Percentiles rank a stretch among this genome's conserved stretches.
Evolutionary conservation across 2,113 vertebrate genomes (phyloP).

Genomic region (Siphamia tubifer): DNA sequence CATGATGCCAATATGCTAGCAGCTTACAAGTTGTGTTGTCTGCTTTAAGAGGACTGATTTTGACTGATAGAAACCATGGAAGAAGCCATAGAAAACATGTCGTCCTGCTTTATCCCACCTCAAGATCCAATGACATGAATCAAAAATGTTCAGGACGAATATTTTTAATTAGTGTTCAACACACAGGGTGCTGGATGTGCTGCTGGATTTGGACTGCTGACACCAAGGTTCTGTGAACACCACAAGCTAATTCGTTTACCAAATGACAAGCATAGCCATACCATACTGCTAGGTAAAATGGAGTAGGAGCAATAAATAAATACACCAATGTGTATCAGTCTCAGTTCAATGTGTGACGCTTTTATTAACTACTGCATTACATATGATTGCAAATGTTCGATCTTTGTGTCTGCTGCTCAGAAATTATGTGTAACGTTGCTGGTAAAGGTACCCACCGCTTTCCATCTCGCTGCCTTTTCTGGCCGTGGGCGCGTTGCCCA

Average conservation of each 20-base stretch:
- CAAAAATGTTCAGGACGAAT: neutral
- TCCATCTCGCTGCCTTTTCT: slow-evolving; percentile 91
- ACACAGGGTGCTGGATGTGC: neutral
- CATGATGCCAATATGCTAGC: slow-evolving; percentile 16
- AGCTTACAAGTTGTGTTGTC: slow-evolving; percentile 5
- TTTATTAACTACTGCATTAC: neutral
- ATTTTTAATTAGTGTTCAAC: neutral
- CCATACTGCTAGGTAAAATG: too few relatives aligned
- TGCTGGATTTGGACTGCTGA: neutral
- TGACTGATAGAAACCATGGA: neutral
- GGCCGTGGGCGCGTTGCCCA: slow-evolving; percentile 94
- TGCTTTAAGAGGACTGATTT: neutral
- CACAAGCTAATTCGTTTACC: slow-evolving; percentile 3
- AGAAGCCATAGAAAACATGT: neutral
- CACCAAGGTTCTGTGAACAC: neutral
- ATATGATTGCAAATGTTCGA: neutral
- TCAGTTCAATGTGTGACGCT: slow-evolving; percentile 9
- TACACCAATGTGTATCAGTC: neutral
- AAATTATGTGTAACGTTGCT: slow-evolving; percentile 1
- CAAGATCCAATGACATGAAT: neutral
- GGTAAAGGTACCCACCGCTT: slow-evolving; percentile 81
- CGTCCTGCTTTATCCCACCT: neutral
- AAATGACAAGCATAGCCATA: too few relatives aligned
- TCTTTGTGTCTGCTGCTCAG: slow-evolving; percentile 19
- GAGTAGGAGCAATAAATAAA: neutral